Conservation (phyloP, 2,797 vertebrate species). For the Gadopsis bispinosus region DNA sequence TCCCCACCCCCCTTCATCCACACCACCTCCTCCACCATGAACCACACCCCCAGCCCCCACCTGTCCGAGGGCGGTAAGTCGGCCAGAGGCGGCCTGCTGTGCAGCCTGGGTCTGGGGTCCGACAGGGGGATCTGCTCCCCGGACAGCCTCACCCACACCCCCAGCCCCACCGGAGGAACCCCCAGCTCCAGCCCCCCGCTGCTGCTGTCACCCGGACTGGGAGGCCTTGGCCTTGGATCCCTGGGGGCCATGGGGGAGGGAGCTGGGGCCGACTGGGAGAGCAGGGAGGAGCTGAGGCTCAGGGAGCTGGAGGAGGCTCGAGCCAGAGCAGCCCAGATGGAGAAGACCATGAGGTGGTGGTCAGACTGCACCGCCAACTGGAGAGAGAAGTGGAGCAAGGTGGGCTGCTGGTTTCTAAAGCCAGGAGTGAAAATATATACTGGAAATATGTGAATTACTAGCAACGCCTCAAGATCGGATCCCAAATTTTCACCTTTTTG, state of each 20-base stretch:
- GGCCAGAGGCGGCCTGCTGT: constrained; percentile 83
- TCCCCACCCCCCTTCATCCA: background rate
- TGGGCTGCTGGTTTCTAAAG: constrained; percentile 24
- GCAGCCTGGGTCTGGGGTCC: constrained; percentile 87
- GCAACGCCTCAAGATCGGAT: background rate
- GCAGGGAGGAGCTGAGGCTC: constrained; percentile 93
- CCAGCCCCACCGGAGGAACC: constrained; percentile 89
- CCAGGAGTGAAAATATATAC: background rate
- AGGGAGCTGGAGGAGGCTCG: constrained; percentile 96
- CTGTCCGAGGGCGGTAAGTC: constrained; percentile 89
- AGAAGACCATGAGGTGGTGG: constrained; percentile 99
- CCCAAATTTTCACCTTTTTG: background rate
- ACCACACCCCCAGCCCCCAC: constrained; percentile 90
- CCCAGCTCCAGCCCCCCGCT: constrained; percentile 90
- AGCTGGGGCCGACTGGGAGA: constrained; percentile 93
- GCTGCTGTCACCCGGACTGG: constrained; percentile 82
- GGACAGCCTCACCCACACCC: constrained; percentile 87
- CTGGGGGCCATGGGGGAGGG: constrained; percentile 70
- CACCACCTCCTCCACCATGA: constrained; percentile 83
- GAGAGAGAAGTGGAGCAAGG: constrained; percentile 99
- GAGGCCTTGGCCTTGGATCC: constrained; percentile 79
- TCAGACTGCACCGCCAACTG: constrained; percentile 98
- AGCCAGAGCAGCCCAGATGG: constrained; percentile 95
- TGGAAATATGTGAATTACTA: background rate
- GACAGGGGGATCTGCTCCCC: constrained; percentile 88